Evolutionary conservation across 1,140 invertebrate genomes (phyloP), one percentile per base, ranked within the genome.

Genomic region (Diorhabda carinulata): DNA sequence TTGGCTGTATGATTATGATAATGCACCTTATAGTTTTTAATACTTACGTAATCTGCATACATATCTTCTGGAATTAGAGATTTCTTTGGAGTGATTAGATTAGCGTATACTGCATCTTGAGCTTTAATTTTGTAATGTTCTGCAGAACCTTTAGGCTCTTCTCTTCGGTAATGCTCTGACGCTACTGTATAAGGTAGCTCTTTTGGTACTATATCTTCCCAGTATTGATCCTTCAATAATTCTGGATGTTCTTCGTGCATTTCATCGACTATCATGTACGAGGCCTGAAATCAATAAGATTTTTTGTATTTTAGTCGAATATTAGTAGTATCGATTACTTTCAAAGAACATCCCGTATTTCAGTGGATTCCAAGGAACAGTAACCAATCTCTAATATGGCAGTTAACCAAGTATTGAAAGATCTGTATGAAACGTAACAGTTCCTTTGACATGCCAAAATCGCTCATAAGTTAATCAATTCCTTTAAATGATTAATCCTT

Each of bases 161-260:
- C 87, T 9, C 87, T 83, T 1, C 92, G 81, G 74, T 93, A 94
- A 70, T 93, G 91, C 75, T 94, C 92, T 4, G 92, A 93, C 0
- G 91, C 92, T 0, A 94, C 87, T 0, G 92, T 94, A 72, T 94
- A 94, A 1, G 94, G 94, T 71, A 96, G 81, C 76, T 94, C 92
- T 79, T 91, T 91, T 1, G 93, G 93, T 43, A 96, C 91, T 58
- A 94, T 92, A 73, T 95, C 92, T 75, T 95, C 92, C 93, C 93
- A 96, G 77, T 93, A 94, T 76, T 94, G 92, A 79, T 95, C 92
- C 70, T 92, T 91, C 4, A 94, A 81, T n/a, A 94, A 82, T 79
- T 95, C 92, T 3, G 92, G 92, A 78, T 94, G 92, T 79, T 94
- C 92, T 76, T 94, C 92, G 80, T 95, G 92, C 92, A 95, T 94